Conservation (phyloP, 2,888 invertebrate species). For the Philopedon plagiatum region DNA sequence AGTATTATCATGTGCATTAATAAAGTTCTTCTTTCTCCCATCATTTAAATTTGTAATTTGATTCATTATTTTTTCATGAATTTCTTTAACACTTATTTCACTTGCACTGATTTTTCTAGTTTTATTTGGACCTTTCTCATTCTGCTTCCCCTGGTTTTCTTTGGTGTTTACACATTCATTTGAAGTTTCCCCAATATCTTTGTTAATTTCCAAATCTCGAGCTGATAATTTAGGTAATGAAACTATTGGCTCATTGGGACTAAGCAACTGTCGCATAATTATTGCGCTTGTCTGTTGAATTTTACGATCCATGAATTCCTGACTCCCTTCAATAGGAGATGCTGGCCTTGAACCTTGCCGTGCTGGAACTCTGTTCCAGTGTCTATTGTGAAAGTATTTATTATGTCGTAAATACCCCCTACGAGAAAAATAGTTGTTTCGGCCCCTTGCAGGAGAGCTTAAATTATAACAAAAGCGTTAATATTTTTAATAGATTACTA, state of each 20-base stretch:
- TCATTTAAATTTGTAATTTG: conserved; percentile 64
- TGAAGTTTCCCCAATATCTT: neutral
- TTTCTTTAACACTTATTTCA: conserved; percentile 59
- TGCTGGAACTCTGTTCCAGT: neutral
- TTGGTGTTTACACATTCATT: neutral
- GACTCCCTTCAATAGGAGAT: conserved; percentile 63
- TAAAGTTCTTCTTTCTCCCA: conserved; percentile 64
- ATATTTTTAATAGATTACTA: neutral
- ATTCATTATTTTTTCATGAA: conserved; percentile 64
- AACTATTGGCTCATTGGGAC: conserved; percentile 38
- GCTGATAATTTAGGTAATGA: neutral
- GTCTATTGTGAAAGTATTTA: neutral
- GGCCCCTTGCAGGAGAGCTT: conserved; percentile 8
- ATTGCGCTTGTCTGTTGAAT: conserved; percentile 64
- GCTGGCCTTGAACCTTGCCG: neutral
- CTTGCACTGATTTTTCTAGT: conserved; percentile 41
- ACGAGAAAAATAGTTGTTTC: neutral
- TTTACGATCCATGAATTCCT: conserved; percentile 63
- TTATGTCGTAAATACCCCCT: neutral
- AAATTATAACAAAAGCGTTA: conserved; percentile 4
- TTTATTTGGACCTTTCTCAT: conserved; percentile 22
- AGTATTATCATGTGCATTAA: conserved; percentile 56
- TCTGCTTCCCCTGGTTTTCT: neutral
- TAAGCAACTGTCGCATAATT: conserved; percentile 62
- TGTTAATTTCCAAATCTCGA: neutral